phyloP scores from a whole-genome alignment of 2,797 vertebrate species.

The Choloepus didactylus region DNA sequence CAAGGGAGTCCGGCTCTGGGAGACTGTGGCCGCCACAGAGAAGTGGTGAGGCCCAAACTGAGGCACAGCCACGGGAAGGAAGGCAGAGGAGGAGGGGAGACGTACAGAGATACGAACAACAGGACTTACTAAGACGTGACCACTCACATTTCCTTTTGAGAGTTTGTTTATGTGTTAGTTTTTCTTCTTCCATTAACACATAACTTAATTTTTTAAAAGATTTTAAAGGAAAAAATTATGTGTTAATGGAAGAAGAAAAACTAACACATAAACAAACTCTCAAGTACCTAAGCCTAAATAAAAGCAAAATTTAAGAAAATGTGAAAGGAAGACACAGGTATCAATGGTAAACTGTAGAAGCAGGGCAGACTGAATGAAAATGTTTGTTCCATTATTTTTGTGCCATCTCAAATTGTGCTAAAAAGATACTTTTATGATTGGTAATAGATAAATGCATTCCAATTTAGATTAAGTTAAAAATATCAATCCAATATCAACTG shows the following conservation, averaged over 20 bases:
- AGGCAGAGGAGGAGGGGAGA: neutral
- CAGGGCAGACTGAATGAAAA: neutral
- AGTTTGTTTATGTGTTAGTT: neutral
- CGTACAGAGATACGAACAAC: neutral
- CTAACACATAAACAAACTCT: neutral
- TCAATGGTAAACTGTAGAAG: neutral
- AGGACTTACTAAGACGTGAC: too few species aligned
- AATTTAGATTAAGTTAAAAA: slow-evolving; percentile 74
- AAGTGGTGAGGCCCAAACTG: neutral
- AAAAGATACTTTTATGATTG: slow-evolving; percentile 54
- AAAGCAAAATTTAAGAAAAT: slow-evolving; percentile 34
- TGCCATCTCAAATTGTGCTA: neutral
- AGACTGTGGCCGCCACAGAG: neutral
- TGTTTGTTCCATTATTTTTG: neutral
- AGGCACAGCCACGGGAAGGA: fast-evolving
- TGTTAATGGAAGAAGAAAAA: neutral
- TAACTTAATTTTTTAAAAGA: neutral
- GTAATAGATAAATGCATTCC: neutral
- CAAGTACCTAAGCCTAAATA: neutral
- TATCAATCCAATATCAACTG: slow-evolving; percentile 9
- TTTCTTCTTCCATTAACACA: neutral
- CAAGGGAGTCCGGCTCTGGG: neutral
- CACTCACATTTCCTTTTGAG: neutral
- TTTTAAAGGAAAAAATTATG: neutral
- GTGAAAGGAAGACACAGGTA: neutral